A percentile compares a stretch with the other conserved stretches of the same genome.
Evolutionary conservation across 2,113 vertebrate species (phyloP).

Genomic region (Gambusia holbrooki): DNA sequence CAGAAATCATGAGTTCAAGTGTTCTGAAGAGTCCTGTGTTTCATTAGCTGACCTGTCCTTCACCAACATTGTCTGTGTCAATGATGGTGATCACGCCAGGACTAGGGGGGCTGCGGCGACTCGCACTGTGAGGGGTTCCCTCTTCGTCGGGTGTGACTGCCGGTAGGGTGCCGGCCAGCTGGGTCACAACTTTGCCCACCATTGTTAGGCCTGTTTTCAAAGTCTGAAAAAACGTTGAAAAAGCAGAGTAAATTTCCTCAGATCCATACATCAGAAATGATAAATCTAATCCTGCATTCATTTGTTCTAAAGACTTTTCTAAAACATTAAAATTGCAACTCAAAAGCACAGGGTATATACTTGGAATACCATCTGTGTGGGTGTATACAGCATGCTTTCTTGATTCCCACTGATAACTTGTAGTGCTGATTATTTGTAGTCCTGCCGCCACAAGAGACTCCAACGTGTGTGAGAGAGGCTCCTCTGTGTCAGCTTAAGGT

Average conservation of each 20-base stretch:
- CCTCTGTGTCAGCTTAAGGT: conserved; percentile 76
- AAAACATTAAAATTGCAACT: background rate
- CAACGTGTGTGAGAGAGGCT: conserved; percentile 40
- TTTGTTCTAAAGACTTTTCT: background rate
- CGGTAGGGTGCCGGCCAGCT: conserved; percentile 91
- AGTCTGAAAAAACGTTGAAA: conserved; percentile 77
- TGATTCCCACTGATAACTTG: conserved; percentile 54
- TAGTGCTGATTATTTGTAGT: conserved; percentile 58
- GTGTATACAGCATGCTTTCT: conserved; percentile 30
- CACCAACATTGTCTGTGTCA: conserved; percentile 91
- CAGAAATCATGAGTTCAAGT: no score
- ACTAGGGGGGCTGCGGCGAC: conserved; percentile 87
- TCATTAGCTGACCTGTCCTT: conserved; percentile 88
- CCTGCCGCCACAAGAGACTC: conserved; percentile 51
- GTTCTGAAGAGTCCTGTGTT: no score
- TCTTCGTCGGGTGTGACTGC: conserved; percentile 91
- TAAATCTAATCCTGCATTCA: background rate
- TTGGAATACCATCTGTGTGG: background rate
- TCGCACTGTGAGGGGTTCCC: conserved; percentile 84
- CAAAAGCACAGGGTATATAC: background rate
- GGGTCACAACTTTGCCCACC: conserved; percentile 97
- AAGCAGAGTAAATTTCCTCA: background rate
- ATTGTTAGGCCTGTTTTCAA: conserved; percentile 96
- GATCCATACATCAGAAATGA: background rate
- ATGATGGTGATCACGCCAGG: conserved; percentile 94